phyloP scores from a whole-genome alignment of 2,797 vertebrate genomes.

The Corythornis leucogaster region DNA sequence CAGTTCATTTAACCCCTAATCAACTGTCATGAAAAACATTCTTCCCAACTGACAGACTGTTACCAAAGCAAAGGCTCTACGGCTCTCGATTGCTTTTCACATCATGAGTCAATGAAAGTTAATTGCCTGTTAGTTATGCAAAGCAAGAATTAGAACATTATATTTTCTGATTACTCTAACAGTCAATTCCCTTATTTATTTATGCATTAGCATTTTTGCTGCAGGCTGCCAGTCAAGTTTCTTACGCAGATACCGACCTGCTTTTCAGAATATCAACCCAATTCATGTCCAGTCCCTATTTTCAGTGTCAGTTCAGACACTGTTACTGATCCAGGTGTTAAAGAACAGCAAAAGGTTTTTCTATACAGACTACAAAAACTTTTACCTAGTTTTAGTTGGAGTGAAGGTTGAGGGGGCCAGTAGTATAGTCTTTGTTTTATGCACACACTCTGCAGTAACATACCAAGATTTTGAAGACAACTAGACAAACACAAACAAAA shows the following conservation, averaged over 20 bases:
- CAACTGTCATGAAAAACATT: conserved; percentile 73
- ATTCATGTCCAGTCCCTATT: not conserved
- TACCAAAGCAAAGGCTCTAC: conserved; percentile 40
- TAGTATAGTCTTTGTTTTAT: not conserved
- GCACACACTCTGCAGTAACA: not conserved
- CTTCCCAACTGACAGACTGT: conserved; percentile 70
- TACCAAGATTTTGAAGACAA: not conserved
- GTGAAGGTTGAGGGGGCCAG: not conserved
- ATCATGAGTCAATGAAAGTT: conserved; percentile 58
- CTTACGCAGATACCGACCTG: not conserved
- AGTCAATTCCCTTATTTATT: conserved; percentile 54
- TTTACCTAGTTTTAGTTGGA: not conserved
- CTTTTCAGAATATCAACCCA: not conserved
- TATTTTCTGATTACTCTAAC: conserved; percentile 61
- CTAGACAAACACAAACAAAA: not conserved
- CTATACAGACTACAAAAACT: not conserved
- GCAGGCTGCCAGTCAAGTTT: conserved; percentile 30
- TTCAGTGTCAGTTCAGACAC: not conserved
- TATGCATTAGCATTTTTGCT: conserved; percentile 38
- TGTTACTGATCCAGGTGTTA: not conserved
- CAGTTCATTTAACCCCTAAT: conserved; percentile 81
- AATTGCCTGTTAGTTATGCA: conserved; percentile 67
- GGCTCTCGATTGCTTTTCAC: conserved; percentile 46
- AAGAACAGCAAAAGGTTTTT: not conserved
- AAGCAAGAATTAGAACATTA: conserved; percentile 25